Conservation (phyloP, 1,140 invertebrate species). For the Dryas iulia region DNA sequence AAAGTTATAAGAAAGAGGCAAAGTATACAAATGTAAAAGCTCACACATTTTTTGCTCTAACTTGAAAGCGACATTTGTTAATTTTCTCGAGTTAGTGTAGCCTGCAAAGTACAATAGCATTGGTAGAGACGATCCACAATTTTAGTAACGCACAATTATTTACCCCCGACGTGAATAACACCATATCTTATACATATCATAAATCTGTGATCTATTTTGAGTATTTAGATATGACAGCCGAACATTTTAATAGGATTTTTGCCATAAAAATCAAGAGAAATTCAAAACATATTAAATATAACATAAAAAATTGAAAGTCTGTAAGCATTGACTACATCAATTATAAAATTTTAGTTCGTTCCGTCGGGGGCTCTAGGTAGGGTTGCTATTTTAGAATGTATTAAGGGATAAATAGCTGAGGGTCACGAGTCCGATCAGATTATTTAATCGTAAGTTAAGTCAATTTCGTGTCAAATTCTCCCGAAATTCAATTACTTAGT, state of each 20-base stretch:
- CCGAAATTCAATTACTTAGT: slow-evolving; percentile 80
- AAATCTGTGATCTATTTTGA: neutral
- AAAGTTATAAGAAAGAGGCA: neutral
- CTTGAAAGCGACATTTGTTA: neutral
- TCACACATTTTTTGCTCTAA: neutral
- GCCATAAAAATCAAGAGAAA: too few species aligned
- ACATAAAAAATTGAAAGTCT: too few species aligned
- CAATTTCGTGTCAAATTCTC: slow-evolving; percentile 79
- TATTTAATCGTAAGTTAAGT: slow-evolving; percentile 69
- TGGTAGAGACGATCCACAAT: slow-evolving; percentile 32
- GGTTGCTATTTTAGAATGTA: slow-evolving; percentile 25
- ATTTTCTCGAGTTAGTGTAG: slow-evolving; percentile 40
- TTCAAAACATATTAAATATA: neutral
- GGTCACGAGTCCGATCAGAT: slow-evolving; percentile 20
- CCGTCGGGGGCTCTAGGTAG: slow-evolving; percentile 22
- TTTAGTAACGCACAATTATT: slow-evolving; percentile 34
- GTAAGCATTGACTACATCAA: too few species aligned
- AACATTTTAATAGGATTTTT: too few species aligned
- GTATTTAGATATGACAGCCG: too few species aligned
- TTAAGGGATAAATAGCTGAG: slow-evolving; percentile 29
- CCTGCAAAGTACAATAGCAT: slow-evolving; percentile 73
- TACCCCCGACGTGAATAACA: slow-evolving; percentile 12
- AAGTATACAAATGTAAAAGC: neutral
- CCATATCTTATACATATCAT: neutral
- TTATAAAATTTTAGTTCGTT: neutral